Evolutionary conservation across 1,140 invertebrate genomes (phyloP), one percentile per base, ranked within the genome.

Genomic region (Drosophila nebulosa): DNA sequence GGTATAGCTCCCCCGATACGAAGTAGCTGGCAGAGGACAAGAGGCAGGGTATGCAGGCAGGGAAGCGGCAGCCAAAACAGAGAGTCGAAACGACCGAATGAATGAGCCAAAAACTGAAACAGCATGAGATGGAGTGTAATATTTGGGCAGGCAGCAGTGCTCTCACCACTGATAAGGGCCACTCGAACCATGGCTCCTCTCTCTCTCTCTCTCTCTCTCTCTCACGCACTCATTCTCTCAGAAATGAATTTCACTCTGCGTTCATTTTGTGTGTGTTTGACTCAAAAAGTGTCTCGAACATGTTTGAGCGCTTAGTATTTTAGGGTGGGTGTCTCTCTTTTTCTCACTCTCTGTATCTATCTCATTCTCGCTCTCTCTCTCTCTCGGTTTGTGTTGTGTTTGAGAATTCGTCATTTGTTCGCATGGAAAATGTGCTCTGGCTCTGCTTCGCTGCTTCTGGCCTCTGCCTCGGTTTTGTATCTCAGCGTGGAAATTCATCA

Each of bases 401-500:
- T 36, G 55, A 53, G 62, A 69, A 74, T 79, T 85, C 80, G 84
- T 78, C 79, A 84, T 83, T 78, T 70, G 79, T 53, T 64, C 36
- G 63, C 30, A 22, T 50, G 81, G 81, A 78, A 85, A 85, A 85
- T 36, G 7, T 59, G 67, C 79, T 79, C 69, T 51, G 59, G 26
- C 50, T 62, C 51, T 36, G 60, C 27, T 21, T 18, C 46, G 64
- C 36, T 64, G 57, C 36, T 21, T 46, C n/a, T 21, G 39, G 16
- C 39, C 16, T 46, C 39, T 39, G 36, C 35, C n/a, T 36, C 32
- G 9, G 32, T 35, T 35, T 4, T 6, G 39, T 46, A 46, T 46
- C 52, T 32, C 18, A 21, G 27, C 50, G 60, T 77, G 80, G 79
- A 90, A 90, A 90, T 90, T 90, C 86, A 90, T 89, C 81, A 90